Evolutionary conservation across 2,797 vertebrate genomes (phyloP), one percentile per base, ranked within the genome.

Genomic region (Prionace glauca): DNA sequence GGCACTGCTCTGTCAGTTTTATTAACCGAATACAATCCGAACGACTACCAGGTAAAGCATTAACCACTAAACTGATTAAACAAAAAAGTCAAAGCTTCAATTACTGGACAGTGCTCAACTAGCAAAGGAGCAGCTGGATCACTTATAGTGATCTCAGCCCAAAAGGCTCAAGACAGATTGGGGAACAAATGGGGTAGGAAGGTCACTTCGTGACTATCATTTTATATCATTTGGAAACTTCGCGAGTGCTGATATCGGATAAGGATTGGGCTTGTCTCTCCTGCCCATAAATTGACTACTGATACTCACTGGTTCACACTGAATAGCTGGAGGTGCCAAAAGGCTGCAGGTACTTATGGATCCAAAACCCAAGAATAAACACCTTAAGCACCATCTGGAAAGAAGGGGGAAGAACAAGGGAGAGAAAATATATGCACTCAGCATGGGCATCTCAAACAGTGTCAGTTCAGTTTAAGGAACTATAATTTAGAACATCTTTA

Each of bases 371-470:
- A 67, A 92, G 62, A 92, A 36, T 92, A 92, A 92, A 92, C 90
- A 92, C 90, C 90, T 92, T 92, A 69, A 92, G 90, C 90, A n/a
- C 65, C 65, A 92, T 92, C 90, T 92, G 65, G 22, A 92, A 69
- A 90, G 87, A 90, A 92, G 90, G 62, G 90, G 36, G 62, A 65
- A 69, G n/a, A 92, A 92, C 62, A 92, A 62, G 62, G 62, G 65
- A 92, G 65, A 92, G 65, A 92, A 92, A 67, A 69, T 36, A 92
- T 24, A 69, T 62, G 67, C 18, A 92, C 90, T 69, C 90, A 92
- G 90, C 90, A 92, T 3, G 65, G n/a, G 60, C 22, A 92, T 69
- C 65, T 41, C 62, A 92, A 92, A 67, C 65, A 69, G 62, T 32
- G 67, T n/a, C 32, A 41, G n/a, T 41, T 69, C 36, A 92, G 65